Conservation (phyloP, 92 coral and sea anemone species). For the Palythoa grandiflora region DNA sequence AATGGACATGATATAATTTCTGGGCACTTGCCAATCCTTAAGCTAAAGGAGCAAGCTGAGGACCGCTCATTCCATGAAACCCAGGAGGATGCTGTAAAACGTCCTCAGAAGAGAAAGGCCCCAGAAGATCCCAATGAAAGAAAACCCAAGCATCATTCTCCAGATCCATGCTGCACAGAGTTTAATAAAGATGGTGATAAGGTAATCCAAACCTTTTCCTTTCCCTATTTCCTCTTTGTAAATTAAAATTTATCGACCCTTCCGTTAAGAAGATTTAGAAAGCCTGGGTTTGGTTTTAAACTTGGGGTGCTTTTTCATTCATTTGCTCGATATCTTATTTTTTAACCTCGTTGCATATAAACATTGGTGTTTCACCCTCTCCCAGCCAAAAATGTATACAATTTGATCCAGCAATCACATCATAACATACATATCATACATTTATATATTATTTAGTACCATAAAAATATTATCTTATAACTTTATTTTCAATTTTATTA, state of each 20-base stretch:
- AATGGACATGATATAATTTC: slow-evolving; percentile 4
- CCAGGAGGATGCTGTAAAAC: not conserved
- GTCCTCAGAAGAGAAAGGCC: not conserved
- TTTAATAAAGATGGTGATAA: slow-evolving; percentile 21
- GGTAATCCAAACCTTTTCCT: not conserved
- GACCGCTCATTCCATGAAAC: not conserved
- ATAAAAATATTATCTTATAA: no score
- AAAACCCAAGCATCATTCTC: slow-evolving; percentile 11
- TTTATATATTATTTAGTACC: not conserved
- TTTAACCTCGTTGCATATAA: no score
- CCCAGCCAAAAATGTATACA: no score
- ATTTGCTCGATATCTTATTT: no score
- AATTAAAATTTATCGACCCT: not conserved
- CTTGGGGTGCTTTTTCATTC: no score
- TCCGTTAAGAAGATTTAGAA: no score
- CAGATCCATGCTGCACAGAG: not conserved
- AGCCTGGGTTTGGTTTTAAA: no score
- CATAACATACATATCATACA: no score
- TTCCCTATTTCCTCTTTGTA: not conserved
- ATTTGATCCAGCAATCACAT: no score
- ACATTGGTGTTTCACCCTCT: no score
- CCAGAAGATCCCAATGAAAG: slow-evolving; percentile 8
- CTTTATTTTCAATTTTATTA: no score
- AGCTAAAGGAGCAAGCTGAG: slow-evolving; percentile 1
- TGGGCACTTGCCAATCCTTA: slow-evolving; percentile 15